Evolutionary conservation across 1,140 invertebrate species (phyloP).

Genomic region (Apis laboriosa): DNA sequence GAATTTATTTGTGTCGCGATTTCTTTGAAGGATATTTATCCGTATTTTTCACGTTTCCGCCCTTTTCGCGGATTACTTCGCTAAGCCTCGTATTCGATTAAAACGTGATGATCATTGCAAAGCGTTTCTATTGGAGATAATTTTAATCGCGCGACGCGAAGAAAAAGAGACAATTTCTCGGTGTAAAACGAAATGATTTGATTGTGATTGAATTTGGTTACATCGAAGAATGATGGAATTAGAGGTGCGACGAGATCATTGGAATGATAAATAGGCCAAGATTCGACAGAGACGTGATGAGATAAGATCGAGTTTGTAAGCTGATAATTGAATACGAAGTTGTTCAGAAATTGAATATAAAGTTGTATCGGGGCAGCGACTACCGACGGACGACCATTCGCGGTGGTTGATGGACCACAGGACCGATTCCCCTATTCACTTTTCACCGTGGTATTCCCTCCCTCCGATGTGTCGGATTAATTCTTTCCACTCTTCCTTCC

Average conservation of each 20-base stretch:
- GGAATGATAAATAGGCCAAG: too few relatives aligned
- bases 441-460: constrained; percentile 13
- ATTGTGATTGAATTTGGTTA: too few relatives aligned
- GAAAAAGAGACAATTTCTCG: too few relatives aligned
- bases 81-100: too few relatives aligned
- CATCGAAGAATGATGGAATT: too few relatives aligned
- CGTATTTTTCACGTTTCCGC: neutral
- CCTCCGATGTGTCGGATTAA: neutral
- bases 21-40: neutral
- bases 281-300: neutral
- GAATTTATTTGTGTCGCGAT: neutral
- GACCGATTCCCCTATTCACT: constrained; percentile 21
- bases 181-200: too few relatives aligned
- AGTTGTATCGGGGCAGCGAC: neutral
- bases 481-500: neutral
- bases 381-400: neutral
- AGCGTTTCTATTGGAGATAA: too few relatives aligned
- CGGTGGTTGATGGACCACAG: neutral
- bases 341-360: neutral
- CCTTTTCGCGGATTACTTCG: neutral
- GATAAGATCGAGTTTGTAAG: neutral
- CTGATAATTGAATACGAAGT: neutral
- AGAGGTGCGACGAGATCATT: too few relatives aligned
- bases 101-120: too few relatives aligned
- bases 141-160: too few relatives aligned